Evolutionary conservation across 1,140 invertebrate species (phyloP), one percentile per base, ranked within the genome.

Genomic region (Homarus americanus): DNA sequence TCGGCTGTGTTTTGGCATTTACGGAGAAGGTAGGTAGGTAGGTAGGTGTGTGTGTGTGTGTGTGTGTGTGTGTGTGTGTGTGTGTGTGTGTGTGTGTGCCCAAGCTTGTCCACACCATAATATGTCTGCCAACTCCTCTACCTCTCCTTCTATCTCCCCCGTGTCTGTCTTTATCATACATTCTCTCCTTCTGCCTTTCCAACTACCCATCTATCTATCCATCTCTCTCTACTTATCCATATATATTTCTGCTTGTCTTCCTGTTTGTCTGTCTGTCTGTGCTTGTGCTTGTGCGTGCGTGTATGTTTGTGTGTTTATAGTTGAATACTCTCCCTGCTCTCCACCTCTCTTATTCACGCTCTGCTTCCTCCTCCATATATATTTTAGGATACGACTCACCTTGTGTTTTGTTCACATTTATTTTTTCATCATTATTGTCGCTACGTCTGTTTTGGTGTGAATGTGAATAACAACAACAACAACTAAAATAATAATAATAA

Each of bases 1-100:
- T 85, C 24, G 82, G 24, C 82, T 75, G 82, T 85, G 82, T 85
- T 75, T 85, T 85, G 82, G 69, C 82, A 85, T 85, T 85, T 85
- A 73, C 82, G 38, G 82, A 49, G n/a, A n/a, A n/a, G n/a, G n/a
- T n/a, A n/a, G n/a, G n/a, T n/a, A n/a, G n/a, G n/a, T n/a, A n/a
- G n/a, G n/a, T n/a, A n/a, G 82, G 82, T 40, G 66, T n/a, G 66
- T 63, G 82, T 85, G 82, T 69, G 82, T n/a, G 63, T 38, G 36
- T 41, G 75, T 38, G 36, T 41, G 75, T 78, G 38, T 38, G 24
- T 28, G 38, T 5, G 38, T 15, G 7, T n/a, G 0, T 41, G 12
- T 63, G 15, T 63, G 58, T 63, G 58, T 20, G 12, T 63, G 58
- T 10, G 58, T 15, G 58, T 49, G 44, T 49, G 44, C 15, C 5